Percentiles rank a stretch among this genome's conserved stretches.
Evolutionary conservation across 1,140 invertebrate species (phyloP).

Genomic region (Papilio dardanus): DNA sequence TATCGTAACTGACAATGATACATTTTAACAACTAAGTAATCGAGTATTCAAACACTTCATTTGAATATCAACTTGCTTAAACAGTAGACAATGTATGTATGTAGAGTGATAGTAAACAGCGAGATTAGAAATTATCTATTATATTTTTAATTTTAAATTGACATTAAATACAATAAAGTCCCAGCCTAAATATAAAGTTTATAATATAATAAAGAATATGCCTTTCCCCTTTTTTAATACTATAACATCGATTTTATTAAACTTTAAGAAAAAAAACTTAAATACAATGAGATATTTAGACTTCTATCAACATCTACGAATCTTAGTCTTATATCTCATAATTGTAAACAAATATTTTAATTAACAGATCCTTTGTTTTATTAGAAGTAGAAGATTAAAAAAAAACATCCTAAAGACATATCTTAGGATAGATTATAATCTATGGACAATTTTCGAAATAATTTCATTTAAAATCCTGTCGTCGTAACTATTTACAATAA

Average conservation of each 20-base stretch:
- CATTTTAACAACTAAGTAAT: constrained; percentile 69
- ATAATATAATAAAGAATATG: constrained; percentile 42
- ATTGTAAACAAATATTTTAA: constrained; percentile 27
- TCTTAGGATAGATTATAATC: constrained; percentile 38
- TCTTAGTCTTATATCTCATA: constrained; percentile 73
- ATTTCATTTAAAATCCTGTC: constrained; percentile 12
- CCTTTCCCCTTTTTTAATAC: constrained; percentile 51
- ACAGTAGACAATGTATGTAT: constrained; percentile 64
- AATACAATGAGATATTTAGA: constrained; percentile 40
- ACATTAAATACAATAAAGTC: constrained; percentile 49
- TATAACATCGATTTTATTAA: constrained; percentile 23
- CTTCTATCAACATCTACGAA: constrained; percentile 59
- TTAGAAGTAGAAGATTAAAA: not conserved
- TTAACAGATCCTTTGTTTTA: not conserved
- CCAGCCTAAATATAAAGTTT: constrained; percentile 61
- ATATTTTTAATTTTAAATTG: constrained; percentile 56
- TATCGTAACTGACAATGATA: constrained; percentile 63
- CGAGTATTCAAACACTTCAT: constrained; percentile 60
- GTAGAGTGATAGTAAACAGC: constrained; percentile 59
- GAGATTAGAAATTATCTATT: constrained; percentile 47
- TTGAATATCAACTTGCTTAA: constrained; percentile 48
- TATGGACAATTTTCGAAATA: constrained; percentile 45
- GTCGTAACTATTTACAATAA: constrained; percentile 44
- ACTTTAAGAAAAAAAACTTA: constrained; percentile 32
- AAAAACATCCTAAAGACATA: not conserved